Conservation (phyloP, 2,888 invertebrate species). For the Cerastis rubricosa region DNA sequence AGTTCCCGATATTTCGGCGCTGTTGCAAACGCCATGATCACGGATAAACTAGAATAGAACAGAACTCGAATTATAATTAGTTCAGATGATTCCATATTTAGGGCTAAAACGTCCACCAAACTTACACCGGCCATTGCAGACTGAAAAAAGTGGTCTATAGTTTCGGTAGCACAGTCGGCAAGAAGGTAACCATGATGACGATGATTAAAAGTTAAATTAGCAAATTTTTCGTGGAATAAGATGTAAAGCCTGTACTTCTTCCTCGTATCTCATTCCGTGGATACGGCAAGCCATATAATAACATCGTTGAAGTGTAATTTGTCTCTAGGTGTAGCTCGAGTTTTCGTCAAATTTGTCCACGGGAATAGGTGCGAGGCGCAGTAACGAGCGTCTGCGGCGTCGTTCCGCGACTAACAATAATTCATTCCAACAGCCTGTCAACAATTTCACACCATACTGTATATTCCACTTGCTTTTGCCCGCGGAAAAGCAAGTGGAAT, state of each 20-base stretch:
- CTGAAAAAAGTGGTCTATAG: not conserved
- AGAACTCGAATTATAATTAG: no score
- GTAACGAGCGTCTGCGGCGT: slow-evolving; percentile 71
- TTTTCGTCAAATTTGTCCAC: slow-evolving; percentile 70
- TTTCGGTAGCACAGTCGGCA: not conserved
- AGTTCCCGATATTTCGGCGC: no score
- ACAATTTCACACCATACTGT: slow-evolving; percentile 62
- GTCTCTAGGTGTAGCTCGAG: slow-evolving; percentile 57
- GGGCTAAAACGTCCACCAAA: not conserved
- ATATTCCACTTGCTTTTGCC: not conserved
- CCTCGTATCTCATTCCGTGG: not conserved
- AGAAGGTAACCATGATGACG: not conserved
- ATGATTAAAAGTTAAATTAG: not conserved
- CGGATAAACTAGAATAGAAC: no score
- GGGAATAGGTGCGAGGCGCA: slow-evolving; percentile 58
- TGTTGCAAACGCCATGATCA: no score
- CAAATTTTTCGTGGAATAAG: not conserved
- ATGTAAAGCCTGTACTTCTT: slow-evolving; percentile 4
- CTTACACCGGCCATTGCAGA: not conserved
- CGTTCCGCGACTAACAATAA: slow-evolving; percentile 70
- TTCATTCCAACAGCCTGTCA: slow-evolving; percentile 71
- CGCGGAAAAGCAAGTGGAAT: no score
- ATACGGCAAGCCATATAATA: slow-evolving; percentile 15
- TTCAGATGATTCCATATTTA: not conserved
- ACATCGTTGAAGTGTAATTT: slow-evolving; percentile 46